These are phyloP conservation scores for Pangasius sanitwongsei DNA, from an alignment of 2,797 vertebrate genomes.

Conservation along the genomic window DNA sequence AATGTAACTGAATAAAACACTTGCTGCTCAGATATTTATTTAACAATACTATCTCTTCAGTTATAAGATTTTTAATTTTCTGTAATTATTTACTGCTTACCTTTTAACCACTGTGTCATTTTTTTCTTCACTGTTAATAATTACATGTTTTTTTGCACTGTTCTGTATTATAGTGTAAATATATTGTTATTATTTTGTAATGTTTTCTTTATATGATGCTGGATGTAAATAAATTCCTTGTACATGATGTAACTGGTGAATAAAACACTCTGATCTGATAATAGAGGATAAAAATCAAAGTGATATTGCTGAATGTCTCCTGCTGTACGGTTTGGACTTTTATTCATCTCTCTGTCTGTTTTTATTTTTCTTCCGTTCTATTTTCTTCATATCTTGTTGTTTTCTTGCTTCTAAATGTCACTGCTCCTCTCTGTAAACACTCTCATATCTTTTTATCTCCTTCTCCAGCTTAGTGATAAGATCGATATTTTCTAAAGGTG, in stretches of 20 bases:
- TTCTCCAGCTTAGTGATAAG: not conserved
- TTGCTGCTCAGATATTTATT: not conserved
- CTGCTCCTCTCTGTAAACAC: not conserved
- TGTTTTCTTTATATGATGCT: not conserved
- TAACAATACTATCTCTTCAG: not conserved
- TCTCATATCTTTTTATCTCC: not conserved
- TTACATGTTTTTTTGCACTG: not conserved
- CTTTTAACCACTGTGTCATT: not conserved
- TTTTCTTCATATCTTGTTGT: not conserved
- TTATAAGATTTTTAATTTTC: not conserved
- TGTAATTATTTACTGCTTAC: not conserved
- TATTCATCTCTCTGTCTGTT: not conserved
- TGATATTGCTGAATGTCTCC: not conserved
- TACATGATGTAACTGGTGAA: not conserved
- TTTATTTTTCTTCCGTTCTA: not conserved
- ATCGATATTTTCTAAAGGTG: not conserved
- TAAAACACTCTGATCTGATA: not conserved
- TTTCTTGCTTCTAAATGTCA: not conserved
- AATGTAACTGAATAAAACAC: not conserved
- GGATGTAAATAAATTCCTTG: not conserved
- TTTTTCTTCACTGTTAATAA: not conserved
- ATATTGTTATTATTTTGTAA: not conserved
- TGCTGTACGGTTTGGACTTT: not conserved
- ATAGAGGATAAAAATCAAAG: not conserved
- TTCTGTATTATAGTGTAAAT: too few species aligned